Conservation (phyloP, 1,140 invertebrate species). For the Rhyzopertha dominica region DNA sequence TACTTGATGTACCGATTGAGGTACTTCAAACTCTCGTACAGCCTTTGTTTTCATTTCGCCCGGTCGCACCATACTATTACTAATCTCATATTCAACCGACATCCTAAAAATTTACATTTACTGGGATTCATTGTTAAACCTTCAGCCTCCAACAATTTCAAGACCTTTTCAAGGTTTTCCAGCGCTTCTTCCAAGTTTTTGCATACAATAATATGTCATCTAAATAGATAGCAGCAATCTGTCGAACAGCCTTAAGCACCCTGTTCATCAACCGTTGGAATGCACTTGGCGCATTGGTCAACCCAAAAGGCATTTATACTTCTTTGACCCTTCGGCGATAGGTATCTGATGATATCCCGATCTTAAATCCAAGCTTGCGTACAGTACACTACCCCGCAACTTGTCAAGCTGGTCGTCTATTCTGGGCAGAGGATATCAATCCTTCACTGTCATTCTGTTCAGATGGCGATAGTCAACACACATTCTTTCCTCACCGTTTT, state of each 20-base stretch:
- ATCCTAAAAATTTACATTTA: constrained; percentile 17
- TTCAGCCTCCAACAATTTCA: constrained; percentile 15
- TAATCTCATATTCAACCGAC: constrained; percentile 18
- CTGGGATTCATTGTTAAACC: constrained; percentile 3
- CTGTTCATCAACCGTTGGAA: constrained; percentile 22
- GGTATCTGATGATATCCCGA: constrained; percentile 24
- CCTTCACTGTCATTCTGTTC: constrained; percentile 26
- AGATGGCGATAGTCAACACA: constrained; percentile 28
- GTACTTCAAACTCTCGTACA: constrained; percentile 5
- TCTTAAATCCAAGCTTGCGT: constrained; percentile 25
- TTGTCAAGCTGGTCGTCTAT: constrained; percentile 38
- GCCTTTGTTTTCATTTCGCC: constrained; percentile 2
- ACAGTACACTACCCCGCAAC: constrained; percentile 21
- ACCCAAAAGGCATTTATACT: constrained; percentile 34
- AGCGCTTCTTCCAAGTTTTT: constrained; percentile 26
- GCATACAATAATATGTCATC: constrained; percentile 22
- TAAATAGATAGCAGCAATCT: constrained; percentile 15
- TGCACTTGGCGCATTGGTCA: constrained; percentile 29
- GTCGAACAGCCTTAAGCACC: constrained; percentile 4
- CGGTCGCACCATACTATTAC: background rate
- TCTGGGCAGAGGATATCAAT: constrained; percentile 25
- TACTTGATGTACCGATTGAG: background rate
- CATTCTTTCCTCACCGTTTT: constrained; percentile 23
- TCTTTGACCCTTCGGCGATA: constrained; percentile 34
- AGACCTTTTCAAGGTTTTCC: constrained; percentile 16